Base-by-base conservation (phyloP, 2,113 vertebrate species). In the Psammodynastes pulverulentus region DNA sequence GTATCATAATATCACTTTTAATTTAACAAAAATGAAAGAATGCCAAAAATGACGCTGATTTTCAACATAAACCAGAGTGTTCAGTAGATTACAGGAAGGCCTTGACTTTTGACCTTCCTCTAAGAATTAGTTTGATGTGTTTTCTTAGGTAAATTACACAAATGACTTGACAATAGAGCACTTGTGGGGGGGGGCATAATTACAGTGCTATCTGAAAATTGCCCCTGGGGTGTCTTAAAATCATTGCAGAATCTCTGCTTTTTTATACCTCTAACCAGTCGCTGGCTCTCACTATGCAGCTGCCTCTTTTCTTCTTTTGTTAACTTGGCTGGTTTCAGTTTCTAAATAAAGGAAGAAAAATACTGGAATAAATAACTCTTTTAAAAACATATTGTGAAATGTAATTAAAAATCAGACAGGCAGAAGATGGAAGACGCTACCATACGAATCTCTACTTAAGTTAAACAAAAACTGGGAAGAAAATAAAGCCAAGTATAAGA, bases 291-390 rank as follows among this genome's bases (percentile, higher is more conserved):
- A 95, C 99, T 99, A 79, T 99, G 99, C 4, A 99, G 97, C 17
- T 98, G 98, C 96, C 98, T 99, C 95, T 99, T 98, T 1, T 98
- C 99, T 94, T 99, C 99, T 95, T 98, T 99, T 96, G 98, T 99
- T 92, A 98, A 97, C 3, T 97, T 98, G 3, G 99, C 98, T 62
- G 99, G 98, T 94, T 98, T 99, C 92, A 98, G 97, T 96, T 99
- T 99, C 99, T 99, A 96, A 88, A 93, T 90, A 93, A 94, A 96
- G 93, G 89, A 95, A 93, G 89, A 94, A 5, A 72, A 93, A 95
- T 85, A 53, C 34, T 49, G 21, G 13, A 72, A 39, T 52, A 17
- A 46, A 24, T 43, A 26, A 5, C 91, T 84, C 8, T 46, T 93
- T 94, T 86, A 89, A 87, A 89, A 84, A 3, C 92, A 92, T 3